Percentiles rank a stretch among this genome's conserved stretches.
Evolutionary conservation across 2,888 invertebrate species (phyloP).

Genomic region (Parthenolecanium corni): DNA sequence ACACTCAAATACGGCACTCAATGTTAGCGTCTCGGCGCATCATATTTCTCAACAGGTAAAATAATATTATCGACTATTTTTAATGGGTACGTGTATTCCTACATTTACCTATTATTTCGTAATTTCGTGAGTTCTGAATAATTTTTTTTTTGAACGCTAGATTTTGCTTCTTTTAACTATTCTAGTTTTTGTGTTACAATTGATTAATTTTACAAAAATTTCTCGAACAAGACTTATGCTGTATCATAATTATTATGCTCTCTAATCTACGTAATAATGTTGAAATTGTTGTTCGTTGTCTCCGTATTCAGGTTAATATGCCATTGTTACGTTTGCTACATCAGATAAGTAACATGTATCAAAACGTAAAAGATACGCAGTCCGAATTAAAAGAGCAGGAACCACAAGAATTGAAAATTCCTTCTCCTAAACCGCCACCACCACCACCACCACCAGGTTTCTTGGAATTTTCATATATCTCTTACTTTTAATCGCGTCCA

Average conservation of each 20-base stretch:
- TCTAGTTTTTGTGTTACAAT: background rate
- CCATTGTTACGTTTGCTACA: constrained; percentile 80
- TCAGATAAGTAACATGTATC: constrained; percentile 95
- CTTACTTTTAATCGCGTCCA: background rate
- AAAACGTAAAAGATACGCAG: constrained; percentile 90
- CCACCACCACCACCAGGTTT: constrained; percentile 14
- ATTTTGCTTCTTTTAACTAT: background rate
- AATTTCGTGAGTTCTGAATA: too few species aligned
- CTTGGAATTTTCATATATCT: background rate
- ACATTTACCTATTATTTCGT: too few species aligned
- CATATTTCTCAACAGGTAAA: constrained; percentile 80
- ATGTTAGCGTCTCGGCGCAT: constrained; percentile 75
- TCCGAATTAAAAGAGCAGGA: constrained; percentile 68
- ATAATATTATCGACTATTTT: too few species aligned
- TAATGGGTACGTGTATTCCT: too few species aligned
- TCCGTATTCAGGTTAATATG: constrained; percentile 75
- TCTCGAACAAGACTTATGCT: background rate
- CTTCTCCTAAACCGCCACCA: constrained; percentile 20
- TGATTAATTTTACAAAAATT: background rate
- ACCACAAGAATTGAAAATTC: constrained; percentile 30
- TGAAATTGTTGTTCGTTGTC: background rate
- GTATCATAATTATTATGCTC: too few species aligned
- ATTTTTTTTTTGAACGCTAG: too few species aligned
- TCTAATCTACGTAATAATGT: too few species aligned
- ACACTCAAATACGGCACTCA: constrained; percentile 81